A percentile compares a stretch with the other conserved stretches of the same genome.
Evolutionary conservation across 2,888 invertebrate species (phyloP).

Genomic region (Xestia ashworthii): DNA sequence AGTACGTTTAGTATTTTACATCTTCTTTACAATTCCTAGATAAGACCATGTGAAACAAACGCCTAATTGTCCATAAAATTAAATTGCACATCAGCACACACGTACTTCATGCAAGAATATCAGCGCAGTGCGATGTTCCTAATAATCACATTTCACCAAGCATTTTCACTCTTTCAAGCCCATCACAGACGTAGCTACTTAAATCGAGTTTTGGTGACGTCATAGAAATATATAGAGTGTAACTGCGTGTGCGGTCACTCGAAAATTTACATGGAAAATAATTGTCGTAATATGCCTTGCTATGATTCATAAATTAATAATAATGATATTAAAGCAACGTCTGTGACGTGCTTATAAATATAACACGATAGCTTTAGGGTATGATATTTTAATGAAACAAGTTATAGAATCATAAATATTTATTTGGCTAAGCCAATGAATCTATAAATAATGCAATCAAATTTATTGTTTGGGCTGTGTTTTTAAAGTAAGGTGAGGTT

Average conservation of each 20-base stretch:
- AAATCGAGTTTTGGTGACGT: too few species aligned
- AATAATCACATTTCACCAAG: background rate
- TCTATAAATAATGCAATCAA: slow-evolving; percentile 50
- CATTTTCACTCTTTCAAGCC: background rate
- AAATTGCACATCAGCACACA: slow-evolving; percentile 6
- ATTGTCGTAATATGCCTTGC: too few species aligned
- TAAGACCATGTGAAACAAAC: background rate
- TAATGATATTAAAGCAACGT: too few species aligned
- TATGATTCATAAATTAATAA: too few species aligned
- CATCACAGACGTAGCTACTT: too few species aligned
- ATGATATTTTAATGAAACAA: slow-evolving; percentile 51
- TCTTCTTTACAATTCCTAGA: background rate
- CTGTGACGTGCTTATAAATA: background rate
- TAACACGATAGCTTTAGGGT: background rate
- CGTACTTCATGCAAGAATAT: background rate
- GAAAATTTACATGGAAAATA: too few species aligned
- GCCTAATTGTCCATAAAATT: background rate
- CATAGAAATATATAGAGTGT: too few species aligned
- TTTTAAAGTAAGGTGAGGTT: slow-evolving; percentile 62
- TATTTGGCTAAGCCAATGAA: slow-evolving; percentile 73
- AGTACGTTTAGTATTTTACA: background rate
- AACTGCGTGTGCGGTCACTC: too few species aligned
- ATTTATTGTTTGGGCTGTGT: slow-evolving; percentile 70
- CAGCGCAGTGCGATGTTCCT: background rate
- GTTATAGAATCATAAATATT: slow-evolving; percentile 61